Conservation (phyloP, 2,113 vertebrate genomes). For the Cichladusa arquata region DNA sequence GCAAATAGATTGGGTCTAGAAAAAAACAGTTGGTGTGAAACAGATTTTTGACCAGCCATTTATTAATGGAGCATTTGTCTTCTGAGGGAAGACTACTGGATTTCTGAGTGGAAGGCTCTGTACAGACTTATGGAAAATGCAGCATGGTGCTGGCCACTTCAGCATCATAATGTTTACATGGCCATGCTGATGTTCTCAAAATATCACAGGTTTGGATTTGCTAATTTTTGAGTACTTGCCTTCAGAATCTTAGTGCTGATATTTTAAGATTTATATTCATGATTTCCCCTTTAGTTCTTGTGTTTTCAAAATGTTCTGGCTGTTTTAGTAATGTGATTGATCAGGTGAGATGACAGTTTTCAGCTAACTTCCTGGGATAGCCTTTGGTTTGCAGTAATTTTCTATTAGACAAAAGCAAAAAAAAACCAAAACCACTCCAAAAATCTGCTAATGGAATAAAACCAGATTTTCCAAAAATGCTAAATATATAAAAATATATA, state of each 20-base stretch:
- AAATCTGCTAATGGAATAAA: not conserved
- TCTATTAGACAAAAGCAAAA: not conserved
- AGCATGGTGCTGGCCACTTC: not conserved
- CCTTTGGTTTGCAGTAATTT: not conserved
- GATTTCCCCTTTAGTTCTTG: not conserved
- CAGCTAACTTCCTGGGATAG: not conserved
- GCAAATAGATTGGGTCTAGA: not conserved
- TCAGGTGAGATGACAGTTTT: not conserved
- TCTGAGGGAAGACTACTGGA: not conserved
- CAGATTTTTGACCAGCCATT: not conserved
- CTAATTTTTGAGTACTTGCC: not conserved
- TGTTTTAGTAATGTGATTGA: not conserved
- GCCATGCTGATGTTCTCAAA: not conserved
- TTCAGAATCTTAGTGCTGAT: not conserved
- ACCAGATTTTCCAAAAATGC: not conserved
- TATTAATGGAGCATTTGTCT: not conserved
- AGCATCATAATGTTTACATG: rapidly evolving
- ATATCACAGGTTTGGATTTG: not conserved
- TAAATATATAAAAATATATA: not conserved
- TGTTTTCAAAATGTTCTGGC: not conserved
- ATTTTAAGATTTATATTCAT: not conserved
- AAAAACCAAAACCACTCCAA: too few species aligned
- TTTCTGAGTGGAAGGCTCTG: not conserved
- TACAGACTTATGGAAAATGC: not conserved
- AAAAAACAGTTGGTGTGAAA: not conserved